These are phyloP conservation scores for Belonocnema kinseyi DNA, from an alignment of 1,140 invertebrate species.

Conservation along the genomic window DNA sequence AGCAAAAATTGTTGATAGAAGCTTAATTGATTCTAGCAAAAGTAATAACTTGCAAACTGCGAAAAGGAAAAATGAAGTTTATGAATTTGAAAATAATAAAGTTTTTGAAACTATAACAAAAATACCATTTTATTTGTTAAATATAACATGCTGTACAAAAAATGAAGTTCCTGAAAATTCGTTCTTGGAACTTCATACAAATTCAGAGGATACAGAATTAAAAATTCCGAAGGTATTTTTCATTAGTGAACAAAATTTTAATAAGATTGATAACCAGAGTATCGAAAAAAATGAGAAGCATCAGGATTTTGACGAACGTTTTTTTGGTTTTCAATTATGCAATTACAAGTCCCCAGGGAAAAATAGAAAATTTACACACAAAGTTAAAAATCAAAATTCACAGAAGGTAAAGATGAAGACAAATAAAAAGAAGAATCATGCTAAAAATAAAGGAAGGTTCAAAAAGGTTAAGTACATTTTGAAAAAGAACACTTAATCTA, in stretches of 20 bases:
- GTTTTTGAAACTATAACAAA: background rate
- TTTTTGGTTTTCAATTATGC: background rate
- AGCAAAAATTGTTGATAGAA: constrained; percentile 19
- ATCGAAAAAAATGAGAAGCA: background rate
- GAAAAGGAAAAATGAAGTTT: background rate
- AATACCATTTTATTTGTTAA: background rate
- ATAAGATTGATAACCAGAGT: too few relatives aligned
- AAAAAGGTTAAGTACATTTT: background rate
- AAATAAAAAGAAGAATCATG: background rate
- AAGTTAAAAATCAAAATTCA: background rate
- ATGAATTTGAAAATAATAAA: background rate
- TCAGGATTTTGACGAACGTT: background rate
- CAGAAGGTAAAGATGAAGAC: background rate
- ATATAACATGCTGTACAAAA: background rate
- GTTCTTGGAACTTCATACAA: background rate
- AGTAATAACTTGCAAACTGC: background rate
- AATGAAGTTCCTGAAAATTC: background rate
- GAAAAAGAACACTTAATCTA: background rate
- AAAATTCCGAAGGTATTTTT: too few relatives aligned
- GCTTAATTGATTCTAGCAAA: background rate
- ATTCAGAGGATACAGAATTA: too few relatives aligned
- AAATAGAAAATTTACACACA: background rate
- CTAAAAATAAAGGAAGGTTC: background rate
- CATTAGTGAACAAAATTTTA: too few relatives aligned
- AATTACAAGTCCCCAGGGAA: background rate